Evolutionary conservation across 1,140 invertebrate species (phyloP).

Genomic region (Ceratina calcarata): DNA sequence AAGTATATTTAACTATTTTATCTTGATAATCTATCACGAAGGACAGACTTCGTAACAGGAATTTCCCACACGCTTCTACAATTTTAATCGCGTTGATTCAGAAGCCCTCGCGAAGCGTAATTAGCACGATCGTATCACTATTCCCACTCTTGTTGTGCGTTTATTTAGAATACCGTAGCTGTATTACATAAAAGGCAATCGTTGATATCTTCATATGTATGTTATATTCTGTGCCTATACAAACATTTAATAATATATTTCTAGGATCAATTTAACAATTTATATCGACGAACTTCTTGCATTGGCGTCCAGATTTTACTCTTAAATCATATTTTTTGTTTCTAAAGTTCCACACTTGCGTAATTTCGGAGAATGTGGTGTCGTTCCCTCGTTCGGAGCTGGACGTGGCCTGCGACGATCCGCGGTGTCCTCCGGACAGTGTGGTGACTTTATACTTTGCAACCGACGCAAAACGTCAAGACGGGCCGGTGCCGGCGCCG

Average conservation of each 20-base stretch:
- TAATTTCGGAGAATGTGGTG: conserved; percentile 90
- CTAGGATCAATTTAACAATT: too few relatives aligned
- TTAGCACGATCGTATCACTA: conserved; percentile 27
- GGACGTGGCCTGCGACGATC: conserved; percentile 89
- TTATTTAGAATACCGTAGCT: neutral
- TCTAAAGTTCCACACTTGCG: conserved; percentile 95
- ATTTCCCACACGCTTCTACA: neutral
- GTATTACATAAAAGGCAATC: conserved; percentile 10
- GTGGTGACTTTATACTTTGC: conserved; percentile 92
- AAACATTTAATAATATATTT: too few relatives aligned
- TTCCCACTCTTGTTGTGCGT: conserved; percentile 11
- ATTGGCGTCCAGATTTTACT: too few relatives aligned
- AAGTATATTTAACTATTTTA: neutral
- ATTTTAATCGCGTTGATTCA: neutral
- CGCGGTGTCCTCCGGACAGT: conserved; percentile 87
- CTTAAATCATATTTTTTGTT: conserved; percentile 6
- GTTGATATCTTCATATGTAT: neutral
- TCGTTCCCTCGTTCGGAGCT: conserved; percentile 92
- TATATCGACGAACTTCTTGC: too few relatives aligned
- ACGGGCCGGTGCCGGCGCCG: conserved; percentile 85
- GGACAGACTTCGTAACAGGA: neutral
- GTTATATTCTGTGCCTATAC: too few relatives aligned
- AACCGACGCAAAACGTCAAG: conserved; percentile 78
- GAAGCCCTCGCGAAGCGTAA: neutral
- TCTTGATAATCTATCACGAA: neutral